Conservation (phyloP, 2,888 invertebrate species). For the Argyresthia goedartella region DNA sequence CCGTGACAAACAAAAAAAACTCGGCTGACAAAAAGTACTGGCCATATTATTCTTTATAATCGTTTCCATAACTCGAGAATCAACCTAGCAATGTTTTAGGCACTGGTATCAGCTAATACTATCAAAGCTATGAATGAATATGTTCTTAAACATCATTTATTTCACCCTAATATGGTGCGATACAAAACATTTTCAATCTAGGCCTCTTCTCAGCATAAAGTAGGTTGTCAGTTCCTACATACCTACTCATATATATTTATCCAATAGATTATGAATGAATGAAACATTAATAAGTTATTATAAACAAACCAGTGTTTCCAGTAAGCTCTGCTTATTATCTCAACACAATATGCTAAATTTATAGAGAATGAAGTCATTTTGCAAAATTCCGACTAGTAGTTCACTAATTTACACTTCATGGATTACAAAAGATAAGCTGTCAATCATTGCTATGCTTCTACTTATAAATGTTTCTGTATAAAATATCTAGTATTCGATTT, state of each 20-base stretch:
- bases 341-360: too few species aligned
- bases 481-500: conserved; percentile 51
- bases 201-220: background rate
- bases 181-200: conserved; percentile 6
- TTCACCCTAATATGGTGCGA: conserved; percentile 23
- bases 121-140: conserved; percentile 38
- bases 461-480: conserved; percentile 43
- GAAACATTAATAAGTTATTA: too few species aligned
- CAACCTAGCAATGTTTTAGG: conserved; percentile 37
- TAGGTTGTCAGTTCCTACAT: too few species aligned
- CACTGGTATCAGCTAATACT: conserved; percentile 59
- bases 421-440: conserved; percentile 61
- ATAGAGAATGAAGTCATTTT: too few species aligned
- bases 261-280: too few species aligned
- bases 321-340: too few species aligned
- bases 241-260: too few species aligned
- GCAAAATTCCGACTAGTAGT: conserved; percentile 48
- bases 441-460: conserved; percentile 22
- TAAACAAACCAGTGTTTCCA: too few species aligned
- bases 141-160: too few species aligned
- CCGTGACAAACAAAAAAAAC: conserved; percentile 16
- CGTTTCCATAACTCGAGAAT: background rate
- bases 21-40: conserved; percentile 16
- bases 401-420: conserved; percentile 36
- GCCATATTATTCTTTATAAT: conserved; percentile 12